Percentiles rank a stretch among this genome's conserved stretches.
phyloP scores from a whole-genome alignment of 2,888 invertebrate genomes.

The Andrena chrysosceles region DNA sequence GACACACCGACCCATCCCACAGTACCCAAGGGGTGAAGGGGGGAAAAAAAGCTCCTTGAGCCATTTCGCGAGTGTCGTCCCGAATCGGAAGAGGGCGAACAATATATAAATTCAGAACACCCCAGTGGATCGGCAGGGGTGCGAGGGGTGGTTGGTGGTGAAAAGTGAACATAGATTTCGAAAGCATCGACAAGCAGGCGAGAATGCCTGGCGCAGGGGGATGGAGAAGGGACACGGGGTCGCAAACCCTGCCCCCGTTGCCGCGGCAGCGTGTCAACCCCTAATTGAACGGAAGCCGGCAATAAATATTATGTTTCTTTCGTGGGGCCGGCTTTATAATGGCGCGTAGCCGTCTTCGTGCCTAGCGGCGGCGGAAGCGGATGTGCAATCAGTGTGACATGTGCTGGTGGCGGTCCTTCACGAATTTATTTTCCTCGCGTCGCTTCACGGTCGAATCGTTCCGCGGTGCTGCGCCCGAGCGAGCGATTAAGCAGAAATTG shows the following conservation, averaged over 20 bases:
- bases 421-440: conserved; percentile 69
- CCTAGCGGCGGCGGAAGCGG: conserved; percentile 78
- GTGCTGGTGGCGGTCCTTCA: conserved; percentile 59
- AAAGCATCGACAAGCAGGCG: conserved; percentile 72
- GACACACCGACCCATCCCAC: conserved; percentile 33
- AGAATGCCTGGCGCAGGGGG: conserved; percentile 32
- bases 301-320: conserved; percentile 84
- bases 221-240: conserved; percentile 32
- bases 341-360: conserved; percentile 64
- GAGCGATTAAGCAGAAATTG: conserved; percentile 67
- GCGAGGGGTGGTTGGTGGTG: conserved; percentile 22
- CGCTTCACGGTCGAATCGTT: conserved; percentile 64
- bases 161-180: conserved; percentile 74
- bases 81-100: conserved; percentile 69
- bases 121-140: conserved; percentile 33
- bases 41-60: conserved; percentile 61
- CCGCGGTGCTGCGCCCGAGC: conserved; percentile 34
- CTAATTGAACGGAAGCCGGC: conserved; percentile 84
- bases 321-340: conserved; percentile 81
- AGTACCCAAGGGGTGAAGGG: conserved; percentile 15
- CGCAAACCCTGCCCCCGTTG: conserved; percentile 53
- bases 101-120: conserved; percentile 73
- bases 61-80: conserved; percentile 72
- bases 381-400: conserved; percentile 81
- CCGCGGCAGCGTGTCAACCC: conserved; percentile 77